phyloP scores from a whole-genome alignment of 2,113 vertebrate species.

The Gadus macrocephalus region DNA sequence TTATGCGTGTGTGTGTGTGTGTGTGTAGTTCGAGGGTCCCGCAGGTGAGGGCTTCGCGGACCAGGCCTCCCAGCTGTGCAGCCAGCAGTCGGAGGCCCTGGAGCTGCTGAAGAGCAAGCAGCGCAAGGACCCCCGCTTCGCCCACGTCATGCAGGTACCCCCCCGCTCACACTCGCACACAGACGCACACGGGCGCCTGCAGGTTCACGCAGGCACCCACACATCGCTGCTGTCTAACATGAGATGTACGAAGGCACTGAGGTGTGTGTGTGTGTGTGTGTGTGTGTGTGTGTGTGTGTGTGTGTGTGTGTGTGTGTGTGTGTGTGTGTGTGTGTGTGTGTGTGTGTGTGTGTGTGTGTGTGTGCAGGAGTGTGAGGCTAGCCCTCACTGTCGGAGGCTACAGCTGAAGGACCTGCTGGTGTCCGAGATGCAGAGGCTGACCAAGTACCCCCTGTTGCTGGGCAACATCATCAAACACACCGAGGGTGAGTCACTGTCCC shows the following conservation, averaged over 20 bases:
- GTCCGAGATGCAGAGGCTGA: slow-evolving; percentile 91
- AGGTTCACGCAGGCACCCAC: background rate
- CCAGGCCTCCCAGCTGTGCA: slow-evolving; percentile 83
- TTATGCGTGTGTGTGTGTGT: slow-evolving; percentile 20
- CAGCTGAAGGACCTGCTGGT: slow-evolving; percentile 93
- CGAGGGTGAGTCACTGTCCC: slow-evolving; percentile 63
- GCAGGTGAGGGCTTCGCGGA: slow-evolving; percentile 86
- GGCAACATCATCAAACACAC: slow-evolving; percentile 89
- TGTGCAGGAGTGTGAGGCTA: slow-evolving; percentile 75
- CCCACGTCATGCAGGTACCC: slow-evolving; percentile 70
- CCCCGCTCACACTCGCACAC: slow-evolving; percentile 19
- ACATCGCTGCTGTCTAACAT: background rate
- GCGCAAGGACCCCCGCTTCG: slow-evolving; percentile 88
- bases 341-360: background rate
- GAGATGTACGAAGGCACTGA: background rate
- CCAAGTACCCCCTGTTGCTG: slow-evolving; percentile 92
- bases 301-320: background rate
- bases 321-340: slow-evolving; percentile 2
- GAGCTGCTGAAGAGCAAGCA: slow-evolving; percentile 91
- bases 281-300: background rate
- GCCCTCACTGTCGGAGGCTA: slow-evolving; percentile 86
- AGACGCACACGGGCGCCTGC: background rate
- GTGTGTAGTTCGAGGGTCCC: slow-evolving; percentile 79
- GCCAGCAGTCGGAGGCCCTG: slow-evolving; percentile 83
- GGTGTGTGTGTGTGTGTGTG: background rate